Conservation (phyloP, 2,113 vertebrate genomes). For the Ciconia boyciana region DNA sequence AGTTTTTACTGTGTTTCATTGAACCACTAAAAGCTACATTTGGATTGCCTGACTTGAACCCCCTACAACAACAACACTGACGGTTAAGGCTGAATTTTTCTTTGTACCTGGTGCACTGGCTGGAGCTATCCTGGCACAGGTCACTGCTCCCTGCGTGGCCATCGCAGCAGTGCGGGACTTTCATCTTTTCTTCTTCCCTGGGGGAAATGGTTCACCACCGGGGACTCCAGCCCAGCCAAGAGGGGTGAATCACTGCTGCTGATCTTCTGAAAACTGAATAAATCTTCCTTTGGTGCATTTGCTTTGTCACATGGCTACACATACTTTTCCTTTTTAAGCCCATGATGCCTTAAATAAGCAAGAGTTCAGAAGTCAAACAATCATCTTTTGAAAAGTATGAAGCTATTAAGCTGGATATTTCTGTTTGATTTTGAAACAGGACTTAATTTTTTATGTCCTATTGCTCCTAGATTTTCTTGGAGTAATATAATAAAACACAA, state of each 20-base stretch:
- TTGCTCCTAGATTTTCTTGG: neutral
- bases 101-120: neutral
- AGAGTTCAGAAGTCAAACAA: neutral
- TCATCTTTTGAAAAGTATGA: neutral
- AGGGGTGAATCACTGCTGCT: conserved; percentile 17
- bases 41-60: neutral
- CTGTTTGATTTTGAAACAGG: neutral
- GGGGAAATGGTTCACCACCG: neutral
- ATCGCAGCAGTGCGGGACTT: neutral
- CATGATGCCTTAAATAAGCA: neutral
- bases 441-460: neutral
- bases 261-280: neutral
- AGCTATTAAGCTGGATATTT: neutral
- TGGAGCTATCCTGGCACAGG: neutral
- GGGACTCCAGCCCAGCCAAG: neutral
- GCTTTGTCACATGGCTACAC: conserved; percentile 1
- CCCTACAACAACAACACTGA: neutral
- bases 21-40: conserved; percentile 4
- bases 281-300: neutral
- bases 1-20: neutral
- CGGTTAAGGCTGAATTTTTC: neutral
- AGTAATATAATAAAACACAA: neutral
- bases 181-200: conserved; percentile 1
- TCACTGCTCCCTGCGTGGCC: neutral
- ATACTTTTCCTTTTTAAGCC: conserved; percentile 29